These are phyloP conservation scores for Eristalinus aeneus DNA, from an alignment of 2,888 invertebrate species.

Conservation along the genomic window DNA sequence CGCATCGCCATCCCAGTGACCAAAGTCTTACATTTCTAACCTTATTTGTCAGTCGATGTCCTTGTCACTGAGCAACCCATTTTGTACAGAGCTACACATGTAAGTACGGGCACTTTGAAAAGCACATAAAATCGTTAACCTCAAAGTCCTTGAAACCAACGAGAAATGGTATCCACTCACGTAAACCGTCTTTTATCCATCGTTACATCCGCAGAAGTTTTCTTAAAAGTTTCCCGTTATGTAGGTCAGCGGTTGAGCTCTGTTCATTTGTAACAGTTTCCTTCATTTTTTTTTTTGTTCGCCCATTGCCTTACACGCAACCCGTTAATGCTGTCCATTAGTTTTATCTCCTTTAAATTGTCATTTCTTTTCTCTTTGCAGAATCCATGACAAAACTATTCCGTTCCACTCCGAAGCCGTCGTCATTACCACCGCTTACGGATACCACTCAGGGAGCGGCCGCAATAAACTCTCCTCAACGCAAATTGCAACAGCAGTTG, in stretches of 20 bases:
- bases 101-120: background rate
- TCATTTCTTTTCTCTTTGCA: conserved; percentile 73
- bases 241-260: conserved; percentile 28
- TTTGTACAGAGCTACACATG: background rate
- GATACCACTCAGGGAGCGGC: conserved; percentile 73
- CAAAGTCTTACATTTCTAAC: background rate
- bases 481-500: conserved; percentile 21
- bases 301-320: conserved; percentile 46
- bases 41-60: background rate
- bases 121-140: background rate
- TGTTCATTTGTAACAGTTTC: background rate
- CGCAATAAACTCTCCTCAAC: conserved; percentile 68
- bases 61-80: background rate
- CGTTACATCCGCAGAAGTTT: conserved; percentile 7
- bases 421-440: conserved; percentile 69
- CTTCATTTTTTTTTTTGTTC: conserved; percentile 24
- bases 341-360: conserved; percentile 63
- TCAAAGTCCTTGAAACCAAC: background rate
- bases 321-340: conserved; percentile 65
- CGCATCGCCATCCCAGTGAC: background rate
- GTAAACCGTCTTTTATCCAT: conserved; percentile 24
- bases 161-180: conserved; percentile 41
- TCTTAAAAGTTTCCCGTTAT: conserved; percentile 19
- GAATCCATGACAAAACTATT: conserved; percentile 80
- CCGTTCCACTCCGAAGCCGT: conserved; percentile 76